Conservation (phyloP, 1,140 invertebrate species). For the Brachionus angularis region DNA sequence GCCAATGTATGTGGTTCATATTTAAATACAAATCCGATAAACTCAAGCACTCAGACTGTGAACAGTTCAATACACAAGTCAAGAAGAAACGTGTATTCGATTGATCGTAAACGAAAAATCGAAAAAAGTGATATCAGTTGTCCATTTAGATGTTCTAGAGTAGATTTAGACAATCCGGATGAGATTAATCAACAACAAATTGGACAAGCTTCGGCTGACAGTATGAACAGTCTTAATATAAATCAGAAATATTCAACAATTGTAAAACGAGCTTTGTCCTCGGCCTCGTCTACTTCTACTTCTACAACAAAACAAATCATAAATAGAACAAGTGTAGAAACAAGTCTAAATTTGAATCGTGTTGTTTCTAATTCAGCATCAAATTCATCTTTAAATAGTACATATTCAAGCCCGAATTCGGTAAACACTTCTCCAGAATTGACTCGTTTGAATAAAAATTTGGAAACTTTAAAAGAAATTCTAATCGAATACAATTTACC, state of each 20-base stretch:
- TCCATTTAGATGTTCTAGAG: constrained; percentile 26
- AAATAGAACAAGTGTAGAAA: too few relatives aligned
- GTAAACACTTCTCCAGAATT: constrained; percentile 4
- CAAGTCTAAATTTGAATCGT: too few relatives aligned
- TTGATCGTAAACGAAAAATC: neutral
- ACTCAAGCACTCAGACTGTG: neutral
- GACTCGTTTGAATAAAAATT: neutral
- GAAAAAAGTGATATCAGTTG: constrained; percentile 22
- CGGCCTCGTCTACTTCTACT: neutral
- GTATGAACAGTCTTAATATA: neutral
- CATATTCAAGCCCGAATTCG: neutral
- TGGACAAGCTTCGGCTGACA: neutral
- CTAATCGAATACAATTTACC: constrained; percentile 29
- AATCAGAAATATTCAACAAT: neutral
- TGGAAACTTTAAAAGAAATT: constrained; percentile 10
- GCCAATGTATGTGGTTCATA: constrained; percentile 8
- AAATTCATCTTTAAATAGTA: constrained; percentile 5
- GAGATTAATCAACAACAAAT: neutral
- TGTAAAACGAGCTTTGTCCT: constrained; percentile 15
- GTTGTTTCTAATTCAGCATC: constrained; percentile 8
- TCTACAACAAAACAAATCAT: neutral
- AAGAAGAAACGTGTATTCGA: neutral
- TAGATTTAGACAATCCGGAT: neutral
- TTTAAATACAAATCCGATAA: neutral
- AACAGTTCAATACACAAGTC: neutral